Evolutionary conservation across 2,888 invertebrate genomes (phyloP), one percentile per base, ranked within the genome.

Genomic region (Drosophila silvestris): DNA sequence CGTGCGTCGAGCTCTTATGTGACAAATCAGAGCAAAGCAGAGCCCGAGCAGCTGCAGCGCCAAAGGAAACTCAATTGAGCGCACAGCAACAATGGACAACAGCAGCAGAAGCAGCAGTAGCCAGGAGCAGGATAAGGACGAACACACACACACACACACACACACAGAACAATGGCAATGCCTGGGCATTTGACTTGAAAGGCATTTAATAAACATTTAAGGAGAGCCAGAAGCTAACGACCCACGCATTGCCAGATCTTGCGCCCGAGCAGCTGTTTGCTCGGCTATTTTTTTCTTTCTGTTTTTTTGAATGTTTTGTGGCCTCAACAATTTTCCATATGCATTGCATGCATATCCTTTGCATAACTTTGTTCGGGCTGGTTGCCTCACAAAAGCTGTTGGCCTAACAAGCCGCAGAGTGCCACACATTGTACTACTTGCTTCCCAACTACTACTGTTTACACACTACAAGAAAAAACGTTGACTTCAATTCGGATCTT

Each of bases 301-400:
- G 22, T 16, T 37, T 14, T 14, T 5, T 16, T 9, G 32, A n/a
- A 41, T 32, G 30, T n/a, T 12, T 52, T 30, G 26, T 60, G 35
- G 51, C 51, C 56, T 56, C 65, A 50, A 52, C 44, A 68, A 81
- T 78, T 70, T 73, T 72, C 82, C 81, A 82, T 82, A 78, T 80
- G 69, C 62, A 9, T 39, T 39, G 28, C 39, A 80, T 80, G 69
- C 62, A 57, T 57, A 39, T 57, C 39, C 80, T 75, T 81, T 72
- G 87, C 78, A 84, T 84, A 84, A 84, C 70, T 84, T 82, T 67
- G 79, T 79, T 84, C 72, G 58, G 79, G 67, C 41, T 71, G 72
- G 83, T 35, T 77, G 70, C n/a, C 52, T 37, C 44, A 35, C 51
- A 39, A 52, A 5, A 47, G 37, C 65, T 63, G 41, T 44, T n/a